phyloP scores from a whole-genome alignment of 1,140 invertebrate genomes.

The Meteorus sp. region DNA sequence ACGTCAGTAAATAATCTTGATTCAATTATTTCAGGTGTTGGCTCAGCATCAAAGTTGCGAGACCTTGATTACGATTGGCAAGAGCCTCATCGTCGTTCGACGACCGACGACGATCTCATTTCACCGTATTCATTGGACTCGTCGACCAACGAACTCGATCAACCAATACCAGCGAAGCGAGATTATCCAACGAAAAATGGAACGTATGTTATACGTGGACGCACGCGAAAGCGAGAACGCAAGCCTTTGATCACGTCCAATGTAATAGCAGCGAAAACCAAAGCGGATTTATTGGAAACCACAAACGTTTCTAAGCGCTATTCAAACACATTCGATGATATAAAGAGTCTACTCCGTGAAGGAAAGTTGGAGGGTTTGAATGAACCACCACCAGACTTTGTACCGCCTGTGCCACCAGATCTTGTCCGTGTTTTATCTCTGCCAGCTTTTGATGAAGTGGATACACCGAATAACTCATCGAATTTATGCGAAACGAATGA shows the following conservation, averaged over 20 bases:
- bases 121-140: conserved; percentile 69
- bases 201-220: conserved; percentile 71
- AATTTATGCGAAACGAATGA: neutral
- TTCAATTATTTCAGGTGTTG: conserved; percentile 56
- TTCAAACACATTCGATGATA: conserved; percentile 78
- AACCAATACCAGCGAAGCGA: conserved; percentile 42
- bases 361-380: conserved; percentile 57
- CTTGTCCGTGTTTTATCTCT: conserved; percentile 70
- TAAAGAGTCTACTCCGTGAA: conserved; percentile 70
- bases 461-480: conserved; percentile 10
- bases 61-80: conserved; percentile 68
- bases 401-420: conserved; percentile 61
- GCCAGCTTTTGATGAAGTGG: conserved; percentile 52
- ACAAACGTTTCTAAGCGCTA: conserved; percentile 61
- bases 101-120: conserved; percentile 66
- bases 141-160: conserved; percentile 57
- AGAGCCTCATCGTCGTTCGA: conserved; percentile 61
- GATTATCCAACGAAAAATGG: conserved; percentile 65
- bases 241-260: conserved; percentile 51
- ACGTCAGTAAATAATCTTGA: no score
- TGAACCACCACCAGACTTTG: conserved; percentile 60
- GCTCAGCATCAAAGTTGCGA: conserved; percentile 63
- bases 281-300: conserved; percentile 9
- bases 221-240: conserved; percentile 64
- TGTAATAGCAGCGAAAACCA: conserved; percentile 51